Evolutionary conservation across 2,888 invertebrate genomes (phyloP).

Genomic region (Aleiodes alternator): DNA sequence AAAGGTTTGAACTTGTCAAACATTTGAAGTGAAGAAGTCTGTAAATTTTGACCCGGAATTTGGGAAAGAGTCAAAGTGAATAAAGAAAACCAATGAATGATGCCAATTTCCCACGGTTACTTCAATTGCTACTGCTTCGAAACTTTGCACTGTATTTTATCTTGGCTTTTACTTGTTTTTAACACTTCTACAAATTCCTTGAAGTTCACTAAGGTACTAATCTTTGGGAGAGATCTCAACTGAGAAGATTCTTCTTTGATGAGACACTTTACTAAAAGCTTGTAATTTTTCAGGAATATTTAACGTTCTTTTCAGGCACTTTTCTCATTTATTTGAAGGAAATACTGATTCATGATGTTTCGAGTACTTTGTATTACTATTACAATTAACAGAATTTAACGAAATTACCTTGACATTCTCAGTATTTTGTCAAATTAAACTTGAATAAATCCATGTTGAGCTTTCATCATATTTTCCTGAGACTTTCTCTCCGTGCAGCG

Average conservation of each 20-base stretch:
- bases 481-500: too few relatives aligned
- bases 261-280: background rate
- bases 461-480: too few relatives aligned
- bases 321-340: too few relatives aligned
- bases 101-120: slow-evolving; percentile 9
- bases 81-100: slow-evolving; percentile 5
- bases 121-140: background rate
- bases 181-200: background rate
- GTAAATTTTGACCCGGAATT: background rate
- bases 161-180: background rate
- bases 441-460: too few relatives aligned
- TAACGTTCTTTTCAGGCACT: too few relatives aligned
- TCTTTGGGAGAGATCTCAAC: slow-evolving; percentile 2
- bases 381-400: too few relatives aligned
- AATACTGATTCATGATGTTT: too few relatives aligned
- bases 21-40: slow-evolving; percentile 15
- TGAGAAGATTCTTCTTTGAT: background rate
- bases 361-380: too few relatives aligned
- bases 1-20: background rate
- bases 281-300: too few relatives aligned
- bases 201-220: background rate
- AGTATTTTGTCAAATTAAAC: too few relatives aligned
- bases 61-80: background rate
- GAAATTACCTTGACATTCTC: too few relatives aligned
- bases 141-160: slow-evolving; percentile 11